A percentile compares a stretch with the other conserved stretches of the same genome.
phyloP scores from a whole-genome alignment of 2,797 vertebrate species.

The Phalloptychus januarius region DNA sequence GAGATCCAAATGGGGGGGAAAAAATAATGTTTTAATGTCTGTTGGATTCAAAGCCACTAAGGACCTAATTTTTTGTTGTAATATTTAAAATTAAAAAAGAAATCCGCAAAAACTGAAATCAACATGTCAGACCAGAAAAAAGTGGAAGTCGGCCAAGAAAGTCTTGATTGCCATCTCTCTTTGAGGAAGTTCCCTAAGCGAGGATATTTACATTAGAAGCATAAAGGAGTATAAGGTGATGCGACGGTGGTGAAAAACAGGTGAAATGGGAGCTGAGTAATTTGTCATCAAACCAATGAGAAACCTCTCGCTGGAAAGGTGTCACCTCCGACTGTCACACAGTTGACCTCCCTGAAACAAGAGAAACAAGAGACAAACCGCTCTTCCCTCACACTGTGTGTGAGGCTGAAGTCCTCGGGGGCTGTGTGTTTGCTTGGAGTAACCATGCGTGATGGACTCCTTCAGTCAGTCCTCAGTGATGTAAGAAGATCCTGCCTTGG shows the following conservation, averaged over 20 bases:
- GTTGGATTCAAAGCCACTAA: neutral
- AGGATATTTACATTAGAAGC: constrained; percentile 8
- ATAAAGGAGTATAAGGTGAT: constrained; percentile 17
- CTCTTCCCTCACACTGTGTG: constrained; percentile 49
- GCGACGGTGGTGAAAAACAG: constrained; percentile 45
- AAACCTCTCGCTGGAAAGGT: constrained; percentile 53
- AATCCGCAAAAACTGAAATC: neutral
- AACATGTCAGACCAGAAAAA: neutral
- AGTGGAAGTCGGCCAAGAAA: neutral
- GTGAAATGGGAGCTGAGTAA: constrained; percentile 67
- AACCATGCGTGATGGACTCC: constrained; percentile 78
- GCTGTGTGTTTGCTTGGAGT: constrained; percentile 76
- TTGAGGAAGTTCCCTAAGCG: neutral
- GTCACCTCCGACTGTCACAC: constrained; percentile 68
- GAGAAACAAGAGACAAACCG: constrained; percentile 60
- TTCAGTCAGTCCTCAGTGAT: constrained; percentile 64
- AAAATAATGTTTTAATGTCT: neutral
- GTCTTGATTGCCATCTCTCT: neutral
- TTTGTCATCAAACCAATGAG: constrained; percentile 61
- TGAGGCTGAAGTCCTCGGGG: constrained; percentile 38
- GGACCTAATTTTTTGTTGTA: neutral
- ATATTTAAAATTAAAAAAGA: neutral
- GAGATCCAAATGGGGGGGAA: neutral
- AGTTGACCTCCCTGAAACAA: constrained; percentile 75
- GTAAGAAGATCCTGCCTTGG: constrained; percentile 77